A percentile compares a stretch with the other conserved stretches of the same genome.
Conservation (phyloP, 2,888 invertebrate genomes). For the Tridacna gigas region DNA sequence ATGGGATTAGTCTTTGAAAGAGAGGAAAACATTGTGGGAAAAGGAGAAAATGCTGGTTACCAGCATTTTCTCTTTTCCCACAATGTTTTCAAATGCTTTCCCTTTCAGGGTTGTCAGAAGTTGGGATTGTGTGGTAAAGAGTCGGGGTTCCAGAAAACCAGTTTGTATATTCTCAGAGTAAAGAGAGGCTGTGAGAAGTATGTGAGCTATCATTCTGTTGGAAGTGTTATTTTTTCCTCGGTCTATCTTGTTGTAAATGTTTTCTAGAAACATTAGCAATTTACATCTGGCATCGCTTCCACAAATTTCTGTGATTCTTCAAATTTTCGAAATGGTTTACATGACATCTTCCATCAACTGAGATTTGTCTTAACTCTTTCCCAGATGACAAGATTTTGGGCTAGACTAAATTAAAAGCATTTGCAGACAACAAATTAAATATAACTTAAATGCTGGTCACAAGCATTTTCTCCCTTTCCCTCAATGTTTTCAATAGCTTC, state of each 20-base stretch:
- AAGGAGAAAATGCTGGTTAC: not conserved
- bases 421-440: too few relatives aligned
- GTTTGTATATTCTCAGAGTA: not conserved
- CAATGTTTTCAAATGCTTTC: not conserved
- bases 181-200: not conserved
- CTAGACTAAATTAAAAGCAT: too few relatives aligned
- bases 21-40: not conserved
- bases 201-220: too few relatives aligned
- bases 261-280: constrained; percentile 28
- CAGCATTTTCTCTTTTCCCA: not conserved
- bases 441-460: too few relatives aligned
- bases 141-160: not conserved
- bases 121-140: not conserved
- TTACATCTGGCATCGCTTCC: constrained; percentile 21
- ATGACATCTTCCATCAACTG: constrained; percentile 12
- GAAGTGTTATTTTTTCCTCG: not conserved
- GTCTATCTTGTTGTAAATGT: constrained; percentile 18
- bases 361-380: not conserved
- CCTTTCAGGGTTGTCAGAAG: not conserved
- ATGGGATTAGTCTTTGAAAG: too few relatives aligned
- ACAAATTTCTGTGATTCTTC: constrained; percentile 13
- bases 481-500: too few relatives aligned
- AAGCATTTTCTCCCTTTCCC: too few relatives aligned
- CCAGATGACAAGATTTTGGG: too few relatives aligned
- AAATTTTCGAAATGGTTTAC: constrained; percentile 17